These are phyloP conservation scores for Pandemis heparana DNA, from an alignment of 2,888 invertebrate genomes.

Conservation along the genomic window DNA sequence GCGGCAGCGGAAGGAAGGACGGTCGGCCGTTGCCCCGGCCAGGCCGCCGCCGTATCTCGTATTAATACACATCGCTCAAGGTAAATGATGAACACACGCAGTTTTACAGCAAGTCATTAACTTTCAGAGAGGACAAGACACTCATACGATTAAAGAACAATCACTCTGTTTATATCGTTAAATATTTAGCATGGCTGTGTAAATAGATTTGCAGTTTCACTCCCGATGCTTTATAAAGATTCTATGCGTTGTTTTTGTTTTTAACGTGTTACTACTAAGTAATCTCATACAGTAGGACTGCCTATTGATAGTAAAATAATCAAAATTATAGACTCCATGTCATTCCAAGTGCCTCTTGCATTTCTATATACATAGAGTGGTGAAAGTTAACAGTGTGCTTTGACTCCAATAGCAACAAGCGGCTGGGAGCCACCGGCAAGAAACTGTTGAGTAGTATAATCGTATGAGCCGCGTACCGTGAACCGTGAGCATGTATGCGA, in stretches of 20 bases:
- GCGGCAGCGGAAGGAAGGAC: constrained; percentile 72
- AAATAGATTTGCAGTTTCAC: constrained; percentile 1
- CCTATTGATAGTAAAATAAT: not conserved
- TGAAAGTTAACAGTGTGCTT: not conserved
- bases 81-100: constrained; percentile 33
- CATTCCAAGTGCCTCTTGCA: not conserved
- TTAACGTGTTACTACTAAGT: not conserved
- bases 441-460: constrained; percentile 23
- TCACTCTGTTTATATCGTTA: constrained; percentile 15
- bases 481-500: constrained; percentile 52
- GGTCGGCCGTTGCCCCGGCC: constrained; percentile 66
- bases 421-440: constrained; percentile 8
- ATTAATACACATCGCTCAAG: constrained; percentile 39
- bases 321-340: not conserved
- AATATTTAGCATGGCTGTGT: not conserved
- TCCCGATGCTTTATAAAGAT: not conserved
- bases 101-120: constrained; percentile 36
- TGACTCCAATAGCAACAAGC: constrained; percentile 7
- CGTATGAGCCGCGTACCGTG: constrained; percentile 28
- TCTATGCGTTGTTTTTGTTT: not conserved
- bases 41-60: constrained; percentile 44
- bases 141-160: constrained; percentile 31
- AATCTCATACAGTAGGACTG: not conserved
- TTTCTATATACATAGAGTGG: not conserved
- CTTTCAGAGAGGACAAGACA: constrained; percentile 24